A percentile compares a stretch with the other conserved stretches of the same genome.
Conservation (phyloP, 2,797 vertebrate species). For the Muscicapa comitata region DNA sequence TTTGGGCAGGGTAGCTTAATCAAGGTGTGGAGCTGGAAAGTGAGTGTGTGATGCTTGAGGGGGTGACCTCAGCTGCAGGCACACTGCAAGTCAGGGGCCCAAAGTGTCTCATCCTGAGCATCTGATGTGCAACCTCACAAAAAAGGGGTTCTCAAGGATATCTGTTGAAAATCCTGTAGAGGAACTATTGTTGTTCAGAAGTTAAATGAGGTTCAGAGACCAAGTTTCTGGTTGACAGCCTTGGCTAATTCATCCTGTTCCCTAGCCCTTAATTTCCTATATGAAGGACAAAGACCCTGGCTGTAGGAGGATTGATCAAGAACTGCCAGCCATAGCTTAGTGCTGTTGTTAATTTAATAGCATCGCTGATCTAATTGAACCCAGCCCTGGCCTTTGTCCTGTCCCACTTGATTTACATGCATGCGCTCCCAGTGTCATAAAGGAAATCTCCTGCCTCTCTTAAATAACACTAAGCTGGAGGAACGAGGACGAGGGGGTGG, state of each 20-base stretch:
- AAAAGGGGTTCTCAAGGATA: not conserved
- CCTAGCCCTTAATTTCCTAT: not conserved
- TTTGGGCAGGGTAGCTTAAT: not conserved
- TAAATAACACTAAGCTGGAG: not conserved
- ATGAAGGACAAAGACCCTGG: not conserved
- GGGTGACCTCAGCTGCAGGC: not conserved
- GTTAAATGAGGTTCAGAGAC: not conserved
- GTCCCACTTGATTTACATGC: not conserved
- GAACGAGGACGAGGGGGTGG: not conserved
- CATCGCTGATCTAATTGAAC: not conserved
- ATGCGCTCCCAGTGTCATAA: not conserved
- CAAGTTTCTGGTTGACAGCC: not conserved
- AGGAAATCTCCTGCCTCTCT: not conserved
- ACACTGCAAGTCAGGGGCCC: not conserved
- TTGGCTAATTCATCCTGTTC: not conserved
- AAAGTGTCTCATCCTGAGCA: not conserved
- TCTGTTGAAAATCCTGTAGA: no score
- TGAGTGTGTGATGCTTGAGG: not conserved
- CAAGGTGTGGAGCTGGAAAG: not conserved
- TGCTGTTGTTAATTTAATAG: not conserved
- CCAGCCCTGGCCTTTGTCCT: not conserved
- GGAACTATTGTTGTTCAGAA: not conserved
- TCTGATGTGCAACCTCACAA: not conserved
- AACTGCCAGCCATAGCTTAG: not conserved
- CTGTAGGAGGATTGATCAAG: not conserved